Evolutionary conservation across 1,140 invertebrate genomes (phyloP).

Genomic region (Papilio polyxenes): DNA sequence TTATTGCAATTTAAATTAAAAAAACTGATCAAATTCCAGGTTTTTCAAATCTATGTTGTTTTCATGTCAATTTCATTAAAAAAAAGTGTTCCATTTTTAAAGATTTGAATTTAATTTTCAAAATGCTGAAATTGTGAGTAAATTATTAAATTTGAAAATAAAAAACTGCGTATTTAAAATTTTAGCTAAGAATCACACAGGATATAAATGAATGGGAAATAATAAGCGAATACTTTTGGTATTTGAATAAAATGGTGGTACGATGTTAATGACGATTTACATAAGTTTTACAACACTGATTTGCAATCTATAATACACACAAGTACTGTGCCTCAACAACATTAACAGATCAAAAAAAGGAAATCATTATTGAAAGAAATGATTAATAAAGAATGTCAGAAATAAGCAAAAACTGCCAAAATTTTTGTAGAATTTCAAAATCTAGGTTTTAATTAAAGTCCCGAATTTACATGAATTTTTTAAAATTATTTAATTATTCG

Average conservation of each 20-base stretch:
- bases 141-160: background rate
- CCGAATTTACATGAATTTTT: background rate
- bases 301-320: constrained; percentile 73
- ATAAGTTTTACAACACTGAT: constrained; percentile 76
- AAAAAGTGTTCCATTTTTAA: background rate
- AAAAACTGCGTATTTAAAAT: constrained; percentile 57
- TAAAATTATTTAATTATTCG: background rate
- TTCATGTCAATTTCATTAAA: background rate
- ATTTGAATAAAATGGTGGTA: constrained; percentile 61
- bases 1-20: too few relatives aligned
- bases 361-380: constrained; percentile 28
- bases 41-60: background rate
- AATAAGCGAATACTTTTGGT: constrained; percentile 36
- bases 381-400: constrained; percentile 27
- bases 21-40: too few relatives aligned
- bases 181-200: constrained; percentile 75
- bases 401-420: constrained; percentile 34
- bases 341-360: constrained; percentile 44
- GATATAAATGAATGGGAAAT: constrained; percentile 51
- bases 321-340: constrained; percentile 69
- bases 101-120: too few relatives aligned
- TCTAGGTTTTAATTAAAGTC: background rate
- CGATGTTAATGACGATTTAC: constrained; percentile 62
- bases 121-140: background rate
- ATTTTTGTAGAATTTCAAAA: background rate